phyloP scores from a whole-genome alignment of 1,140 invertebrate genomes.

The Ooceraea biroi region DNA sequence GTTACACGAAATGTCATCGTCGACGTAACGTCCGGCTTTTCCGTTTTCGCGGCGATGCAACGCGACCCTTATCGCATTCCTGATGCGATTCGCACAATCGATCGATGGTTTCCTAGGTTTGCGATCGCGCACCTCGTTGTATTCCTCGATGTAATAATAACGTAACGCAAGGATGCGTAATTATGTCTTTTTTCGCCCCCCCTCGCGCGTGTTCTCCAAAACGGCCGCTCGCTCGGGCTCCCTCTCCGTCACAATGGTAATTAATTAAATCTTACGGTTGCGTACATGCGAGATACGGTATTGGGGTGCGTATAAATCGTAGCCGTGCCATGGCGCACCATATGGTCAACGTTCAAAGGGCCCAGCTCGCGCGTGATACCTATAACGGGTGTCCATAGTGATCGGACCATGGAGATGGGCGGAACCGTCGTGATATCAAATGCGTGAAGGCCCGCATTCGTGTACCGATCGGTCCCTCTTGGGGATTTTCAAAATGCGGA shows the following conservation, averaged over 20 bases:
- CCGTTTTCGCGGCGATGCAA: conserved; percentile 42
- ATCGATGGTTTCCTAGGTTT: conserved; percentile 23
- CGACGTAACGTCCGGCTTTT: background rate
- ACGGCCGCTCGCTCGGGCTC: background rate
- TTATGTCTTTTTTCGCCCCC: conserved; percentile 55
- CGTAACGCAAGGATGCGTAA: conserved; percentile 26
- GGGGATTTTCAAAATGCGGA: conserved; percentile 13
- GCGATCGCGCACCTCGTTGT: background rate
- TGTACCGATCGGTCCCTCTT: background rate
- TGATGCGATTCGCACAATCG: conserved; percentile 57
- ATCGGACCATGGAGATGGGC: conserved; percentile 30
- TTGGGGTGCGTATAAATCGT: conserved; percentile 75
- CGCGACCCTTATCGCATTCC: conserved; percentile 9
- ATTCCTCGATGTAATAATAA: conserved; percentile 39
- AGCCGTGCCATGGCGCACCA: conserved; percentile 66
- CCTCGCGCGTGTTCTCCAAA: background rate
- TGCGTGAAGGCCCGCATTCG: conserved; percentile 15
- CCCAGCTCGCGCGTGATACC: conserved; percentile 29
- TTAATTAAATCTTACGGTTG: conserved; percentile 77
- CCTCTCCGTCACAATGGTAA: conserved; percentile 61
- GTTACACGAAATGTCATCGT: conserved; percentile 76
- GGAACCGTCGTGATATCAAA: conserved; percentile 13
- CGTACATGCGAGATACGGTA: conserved; percentile 57
- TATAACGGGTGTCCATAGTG: conserved; percentile 70
- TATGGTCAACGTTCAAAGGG: conserved; percentile 77